Conservation (phyloP, 2,888 invertebrate species). For the Pseudeuparius sepicola region DNA sequence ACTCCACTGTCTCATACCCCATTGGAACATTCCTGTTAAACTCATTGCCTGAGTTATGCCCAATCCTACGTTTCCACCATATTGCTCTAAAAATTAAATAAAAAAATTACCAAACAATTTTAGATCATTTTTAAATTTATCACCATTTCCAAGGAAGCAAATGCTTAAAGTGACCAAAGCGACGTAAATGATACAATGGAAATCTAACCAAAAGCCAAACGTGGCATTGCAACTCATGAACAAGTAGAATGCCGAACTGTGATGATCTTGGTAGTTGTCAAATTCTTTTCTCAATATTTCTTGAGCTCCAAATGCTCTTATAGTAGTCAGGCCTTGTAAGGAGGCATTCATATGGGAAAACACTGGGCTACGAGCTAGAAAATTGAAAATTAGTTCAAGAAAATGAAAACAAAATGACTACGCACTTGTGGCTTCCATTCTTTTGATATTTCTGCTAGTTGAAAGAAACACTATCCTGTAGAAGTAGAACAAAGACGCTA, state of each 20-base stretch:
- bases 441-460: conserved; percentile 65
- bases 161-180: conserved; percentile 30
- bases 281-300: conserved; percentile 52
- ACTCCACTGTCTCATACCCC: conserved; percentile 61
- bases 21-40: conserved; percentile 55
- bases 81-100: conserved; percentile 27
- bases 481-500: conserved; percentile 54
- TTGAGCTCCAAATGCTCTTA: conserved; percentile 61
- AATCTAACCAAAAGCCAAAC: conserved; percentile 61
- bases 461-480: conserved; percentile 58
- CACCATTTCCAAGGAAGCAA: conserved; percentile 28
- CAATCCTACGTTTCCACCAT: conserved; percentile 36
- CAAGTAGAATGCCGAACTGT: conserved; percentile 66
- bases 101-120: neutral
- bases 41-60: conserved; percentile 36
- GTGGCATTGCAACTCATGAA: conserved; percentile 54
- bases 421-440: conserved; percentile 58
- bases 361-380: conserved; percentile 65
- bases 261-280: conserved; percentile 53
- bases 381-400: conserved; percentile 8
- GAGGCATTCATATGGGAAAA: conserved; percentile 68
- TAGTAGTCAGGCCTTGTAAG: conserved; percentile 65
- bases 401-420: conserved; percentile 17
- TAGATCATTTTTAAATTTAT: conserved; percentile 10
- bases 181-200: conserved; percentile 29